These are phyloP conservation scores for Amphimallon solstitiale DNA, from an alignment of 2,888 invertebrate genomes.

Conservation along the genomic window DNA sequence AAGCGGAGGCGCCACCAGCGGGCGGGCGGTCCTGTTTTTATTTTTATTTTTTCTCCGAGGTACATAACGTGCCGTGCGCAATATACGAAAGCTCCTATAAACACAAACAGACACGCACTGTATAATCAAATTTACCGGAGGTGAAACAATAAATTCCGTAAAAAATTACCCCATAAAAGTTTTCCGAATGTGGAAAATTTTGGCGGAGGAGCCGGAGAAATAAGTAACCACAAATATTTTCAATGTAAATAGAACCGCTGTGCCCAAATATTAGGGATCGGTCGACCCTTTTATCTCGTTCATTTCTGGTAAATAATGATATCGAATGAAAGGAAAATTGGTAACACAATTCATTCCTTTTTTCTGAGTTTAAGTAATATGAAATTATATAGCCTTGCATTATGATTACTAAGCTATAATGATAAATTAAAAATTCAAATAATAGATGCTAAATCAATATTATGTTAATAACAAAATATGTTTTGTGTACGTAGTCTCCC, in stretches of 20 bases:
- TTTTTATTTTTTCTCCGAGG: background rate
- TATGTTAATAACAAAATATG: no score
- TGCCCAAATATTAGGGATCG: background rate
- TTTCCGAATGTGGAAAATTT: conserved; percentile 6
- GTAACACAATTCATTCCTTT: no score
- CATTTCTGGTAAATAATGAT: background rate
- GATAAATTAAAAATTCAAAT: no score
- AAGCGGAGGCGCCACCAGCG: background rate
- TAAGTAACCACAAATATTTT: conserved; percentile 23
- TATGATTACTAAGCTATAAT: no score
- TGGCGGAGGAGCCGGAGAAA: background rate
- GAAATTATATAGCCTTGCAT: no score
- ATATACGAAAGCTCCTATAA: background rate
- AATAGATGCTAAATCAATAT: no score
- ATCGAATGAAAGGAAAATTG: no score
- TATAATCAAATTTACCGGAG: conserved; percentile 17
- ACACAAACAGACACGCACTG: conserved; percentile 4
- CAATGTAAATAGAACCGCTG: conserved; percentile 7
- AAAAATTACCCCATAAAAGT: conserved; percentile 5
- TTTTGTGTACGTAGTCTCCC: no score
- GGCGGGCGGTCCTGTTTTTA: background rate
- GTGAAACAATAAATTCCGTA: conserved; percentile 14
- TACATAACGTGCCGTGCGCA: background rate
- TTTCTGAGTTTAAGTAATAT: no score
- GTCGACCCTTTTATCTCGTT: background rate